phyloP scores from a whole-genome alignment of 2,888 invertebrate genomes.

The Pheosia tremula region DNA sequence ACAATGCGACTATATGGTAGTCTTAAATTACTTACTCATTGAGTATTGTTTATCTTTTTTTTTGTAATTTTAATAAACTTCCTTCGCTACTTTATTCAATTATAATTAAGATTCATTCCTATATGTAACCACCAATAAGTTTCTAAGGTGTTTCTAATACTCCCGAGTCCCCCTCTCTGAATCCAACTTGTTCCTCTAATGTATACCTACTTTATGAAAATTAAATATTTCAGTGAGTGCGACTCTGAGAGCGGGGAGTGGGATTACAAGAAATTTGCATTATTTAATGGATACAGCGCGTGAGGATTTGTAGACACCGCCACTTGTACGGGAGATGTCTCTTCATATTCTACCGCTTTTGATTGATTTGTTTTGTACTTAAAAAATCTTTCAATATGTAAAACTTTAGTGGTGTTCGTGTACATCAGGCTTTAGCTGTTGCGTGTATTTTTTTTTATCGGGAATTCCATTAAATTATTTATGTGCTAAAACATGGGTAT shows the following conservation, averaged over 20 bases:
- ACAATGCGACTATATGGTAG: too few relatives aligned
- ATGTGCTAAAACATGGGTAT: too few relatives aligned
- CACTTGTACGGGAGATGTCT: conserved; percentile 55
- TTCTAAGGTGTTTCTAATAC: background rate
- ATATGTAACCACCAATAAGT: too few relatives aligned
- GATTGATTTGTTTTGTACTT: conserved; percentile 47
- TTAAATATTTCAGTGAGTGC: conserved; percentile 80
- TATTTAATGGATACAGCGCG: conserved; percentile 81
- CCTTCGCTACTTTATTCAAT: too few relatives aligned
- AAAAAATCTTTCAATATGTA: background rate
- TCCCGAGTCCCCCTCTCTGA: conserved; percentile 1
- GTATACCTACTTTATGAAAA: conserved; percentile 80
- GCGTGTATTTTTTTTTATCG: too few relatives aligned
- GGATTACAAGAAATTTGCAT: conserved; percentile 84
- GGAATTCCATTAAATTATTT: too few relatives aligned
- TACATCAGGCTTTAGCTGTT: background rate
- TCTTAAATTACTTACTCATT: too few relatives aligned
- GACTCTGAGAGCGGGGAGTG: conserved; percentile 59
- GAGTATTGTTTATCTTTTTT: too few relatives aligned
- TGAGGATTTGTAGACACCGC: conserved; percentile 77
- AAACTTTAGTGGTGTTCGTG: background rate
- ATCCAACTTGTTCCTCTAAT: conserved; percentile 65
- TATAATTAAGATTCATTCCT: too few relatives aligned
- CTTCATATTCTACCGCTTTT: conserved; percentile 50
- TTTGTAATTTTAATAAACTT: too few relatives aligned